A percentile compares a stretch with the other conserved stretches of the same genome.
These are phyloP conservation scores for Anseranas semipalmata DNA, from an alignment of 2,113 vertebrate genomes.

Conservation along the genomic window DNA sequence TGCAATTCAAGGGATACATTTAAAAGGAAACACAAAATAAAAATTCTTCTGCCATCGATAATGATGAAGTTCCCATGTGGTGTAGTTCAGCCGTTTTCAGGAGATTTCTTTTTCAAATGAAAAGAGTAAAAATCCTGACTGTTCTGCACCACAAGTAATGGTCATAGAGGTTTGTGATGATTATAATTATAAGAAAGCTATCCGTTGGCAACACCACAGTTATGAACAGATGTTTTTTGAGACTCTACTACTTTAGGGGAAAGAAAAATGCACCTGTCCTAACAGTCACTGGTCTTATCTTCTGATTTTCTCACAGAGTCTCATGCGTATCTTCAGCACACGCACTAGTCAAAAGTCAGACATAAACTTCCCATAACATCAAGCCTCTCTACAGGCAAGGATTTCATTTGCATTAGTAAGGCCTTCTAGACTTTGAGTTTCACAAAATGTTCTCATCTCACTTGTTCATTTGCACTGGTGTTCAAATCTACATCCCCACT, in stretches of 20 bases:
- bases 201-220: not conserved
- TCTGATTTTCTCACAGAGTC: not conserved
- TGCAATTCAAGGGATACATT: not conserved
- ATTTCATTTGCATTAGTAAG: not conserved
- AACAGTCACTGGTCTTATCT: accelerated
- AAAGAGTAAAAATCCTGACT: not conserved
- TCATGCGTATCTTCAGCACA: not conserved
- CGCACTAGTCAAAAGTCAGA: not conserved
- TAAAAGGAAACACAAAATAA: not conserved
- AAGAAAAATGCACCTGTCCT: not conserved
- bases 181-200: not conserved
- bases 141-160: not conserved
- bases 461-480: not conserved
- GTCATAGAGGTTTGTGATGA: not conserved
- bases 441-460: not conserved
- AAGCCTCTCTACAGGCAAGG: not conserved
- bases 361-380: not conserved
- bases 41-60: not conserved
- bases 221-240: not conserved
- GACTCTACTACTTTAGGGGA: not conserved
- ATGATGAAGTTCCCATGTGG: not conserved
- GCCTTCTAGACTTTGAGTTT: not conserved
- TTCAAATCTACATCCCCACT: not conserved
- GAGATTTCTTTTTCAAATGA: not conserved
- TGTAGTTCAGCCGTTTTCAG: not conserved